Percentiles rank a stretch among this genome's conserved stretches.
phyloP scores from a whole-genome alignment of 1,140 invertebrate species.

The Conus betulinus region DNA sequence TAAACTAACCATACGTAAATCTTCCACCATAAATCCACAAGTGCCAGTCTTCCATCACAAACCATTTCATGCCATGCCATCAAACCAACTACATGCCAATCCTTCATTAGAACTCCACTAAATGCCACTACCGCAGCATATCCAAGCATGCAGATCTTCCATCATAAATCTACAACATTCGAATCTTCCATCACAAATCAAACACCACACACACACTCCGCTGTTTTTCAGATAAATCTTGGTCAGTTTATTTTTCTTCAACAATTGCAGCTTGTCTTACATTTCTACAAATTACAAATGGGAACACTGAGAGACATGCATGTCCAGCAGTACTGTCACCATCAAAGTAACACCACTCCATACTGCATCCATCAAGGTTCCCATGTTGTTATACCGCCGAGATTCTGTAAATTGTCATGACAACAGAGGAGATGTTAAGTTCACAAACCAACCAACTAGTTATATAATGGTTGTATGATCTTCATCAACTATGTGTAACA shows the following conservation, averaged over 20 bases:
- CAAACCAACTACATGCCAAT: neutral
- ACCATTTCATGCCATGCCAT: neutral
- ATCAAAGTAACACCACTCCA: neutral
- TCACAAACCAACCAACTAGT: neutral
- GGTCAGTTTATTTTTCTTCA: constrained; percentile 25
- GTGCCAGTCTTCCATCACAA: neutral
- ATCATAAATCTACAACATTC: neutral
- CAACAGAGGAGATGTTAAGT: neutral
- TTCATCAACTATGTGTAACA: neutral
- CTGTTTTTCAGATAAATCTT: constrained; percentile 12
- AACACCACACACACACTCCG: neutral
- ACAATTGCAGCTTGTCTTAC: neutral
- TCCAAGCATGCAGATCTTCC: neutral
- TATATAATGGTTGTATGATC: neutral
- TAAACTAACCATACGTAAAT: neutral
- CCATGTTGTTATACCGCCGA: neutral
- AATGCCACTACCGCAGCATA: neutral
- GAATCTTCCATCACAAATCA: neutral
- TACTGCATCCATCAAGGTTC: neutral
- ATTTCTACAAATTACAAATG: neutral
- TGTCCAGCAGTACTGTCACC: neutral
- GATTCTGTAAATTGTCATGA: neutral
- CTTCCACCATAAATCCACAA: neutral
- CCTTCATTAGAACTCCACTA: neutral
- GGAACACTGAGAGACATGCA: neutral